Percentiles rank a stretch among this genome's conserved stretches.
Evolutionary conservation across 1,140 invertebrate genomes (phyloP).

Genomic region (Drosophila funebris): DNA sequence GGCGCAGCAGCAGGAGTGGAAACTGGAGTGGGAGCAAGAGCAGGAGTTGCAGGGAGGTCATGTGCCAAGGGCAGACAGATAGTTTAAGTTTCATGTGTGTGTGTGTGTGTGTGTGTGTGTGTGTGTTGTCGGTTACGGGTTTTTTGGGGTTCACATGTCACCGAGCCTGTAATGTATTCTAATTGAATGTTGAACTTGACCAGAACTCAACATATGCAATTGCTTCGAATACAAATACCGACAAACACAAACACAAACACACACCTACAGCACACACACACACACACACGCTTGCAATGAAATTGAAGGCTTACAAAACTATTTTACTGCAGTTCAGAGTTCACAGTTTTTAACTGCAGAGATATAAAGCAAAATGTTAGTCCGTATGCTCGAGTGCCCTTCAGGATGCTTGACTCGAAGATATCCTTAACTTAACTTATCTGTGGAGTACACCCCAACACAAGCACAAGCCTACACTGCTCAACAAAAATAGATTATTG

Average conservation of each 20-base stretch:
- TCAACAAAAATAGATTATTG: neutral
- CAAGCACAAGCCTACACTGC: neutral
- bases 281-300: neutral
- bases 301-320: slow-evolving; percentile 7
- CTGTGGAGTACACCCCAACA: neutral
- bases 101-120: neutral
- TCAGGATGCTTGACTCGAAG: neutral
- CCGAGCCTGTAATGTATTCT: slow-evolving; percentile 79
- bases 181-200: slow-evolving; percentile 81
- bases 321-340: slow-evolving; percentile 31
- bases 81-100: slow-evolving; percentile 40
- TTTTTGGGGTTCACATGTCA: slow-evolving; percentile 58
- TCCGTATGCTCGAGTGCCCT: neutral
- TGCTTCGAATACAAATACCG: slow-evolving; percentile 2
- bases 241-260: slow-evolving; percentile 4
- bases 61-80: slow-evolving; percentile 52
- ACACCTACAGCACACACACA: no score
- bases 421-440: neutral
- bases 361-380: neutral
- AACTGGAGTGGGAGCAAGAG: neutral
- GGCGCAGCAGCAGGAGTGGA: neutral
- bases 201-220: slow-evolving; percentile 44
- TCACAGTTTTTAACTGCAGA: slow-evolving; percentile 4
- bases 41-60: slow-evolving; percentile 7
- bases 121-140: neutral